phyloP scores from a whole-genome alignment of 64 coral and sea anemone genomes.

The Pocillopora damicornis region DNA sequence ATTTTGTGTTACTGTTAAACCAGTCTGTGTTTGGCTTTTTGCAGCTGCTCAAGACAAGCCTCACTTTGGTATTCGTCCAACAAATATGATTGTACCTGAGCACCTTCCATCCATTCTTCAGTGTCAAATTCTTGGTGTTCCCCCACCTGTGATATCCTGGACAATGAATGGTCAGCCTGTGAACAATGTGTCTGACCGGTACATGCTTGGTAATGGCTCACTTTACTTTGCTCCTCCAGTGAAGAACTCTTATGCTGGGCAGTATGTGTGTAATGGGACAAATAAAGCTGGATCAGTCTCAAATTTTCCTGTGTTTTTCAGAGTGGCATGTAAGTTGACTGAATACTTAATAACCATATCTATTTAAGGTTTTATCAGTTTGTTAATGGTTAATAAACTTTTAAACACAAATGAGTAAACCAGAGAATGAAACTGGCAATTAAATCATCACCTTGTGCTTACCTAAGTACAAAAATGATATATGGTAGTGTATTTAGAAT shows the following conservation, averaged over 20 bases:
- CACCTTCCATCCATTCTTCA: constrained; percentile 53
- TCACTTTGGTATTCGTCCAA: constrained; percentile 77
- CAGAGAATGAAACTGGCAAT: too few species aligned
- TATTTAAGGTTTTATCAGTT: too few species aligned
- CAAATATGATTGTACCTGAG: constrained; percentile 59
- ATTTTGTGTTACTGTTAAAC: not conserved
- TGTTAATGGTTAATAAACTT: too few species aligned
- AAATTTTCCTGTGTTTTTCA: constrained; percentile 62
- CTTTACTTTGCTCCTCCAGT: constrained; percentile 58
- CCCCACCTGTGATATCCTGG: constrained; percentile 77
- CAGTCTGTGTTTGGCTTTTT: not conserved
- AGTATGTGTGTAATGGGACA: constrained; percentile 73
- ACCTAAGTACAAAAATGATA: too few species aligned
- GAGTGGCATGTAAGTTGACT: constrained; percentile 88
- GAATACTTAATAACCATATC: too few species aligned
- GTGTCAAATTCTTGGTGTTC: constrained; percentile 79
- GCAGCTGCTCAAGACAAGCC: constrained; percentile 71
- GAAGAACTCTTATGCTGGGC: constrained; percentile 67
- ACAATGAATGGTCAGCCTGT: constrained; percentile 41
- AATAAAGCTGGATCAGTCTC: constrained; percentile 64
- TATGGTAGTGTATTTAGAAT: too few species aligned
- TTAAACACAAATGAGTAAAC: too few species aligned
- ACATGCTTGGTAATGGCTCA: constrained; percentile 76
- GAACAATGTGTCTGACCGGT: constrained; percentile 45
- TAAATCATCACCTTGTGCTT: too few species aligned